These are phyloP conservation scores for Zaprionus ornatus DNA, from an alignment of 1,140 invertebrate species.

Conservation along the genomic window DNA sequence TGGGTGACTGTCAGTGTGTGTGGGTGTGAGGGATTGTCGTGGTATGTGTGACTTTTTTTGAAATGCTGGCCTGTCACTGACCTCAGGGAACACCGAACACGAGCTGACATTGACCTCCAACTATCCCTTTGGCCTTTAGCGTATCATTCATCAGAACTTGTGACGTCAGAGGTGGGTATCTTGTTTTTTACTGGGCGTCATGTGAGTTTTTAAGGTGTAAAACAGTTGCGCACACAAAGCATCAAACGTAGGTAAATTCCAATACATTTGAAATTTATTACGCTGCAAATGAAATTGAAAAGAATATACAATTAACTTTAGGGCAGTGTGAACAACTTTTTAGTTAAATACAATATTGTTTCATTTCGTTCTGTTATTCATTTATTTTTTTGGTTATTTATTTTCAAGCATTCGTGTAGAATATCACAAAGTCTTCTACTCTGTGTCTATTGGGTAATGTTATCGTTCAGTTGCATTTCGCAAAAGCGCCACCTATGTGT, in stretches of 20 bases:
- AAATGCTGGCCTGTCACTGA: constrained; percentile 28
- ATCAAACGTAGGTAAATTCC: not conserved
- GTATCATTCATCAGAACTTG: constrained; percentile 54
- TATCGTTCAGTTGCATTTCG: not conserved
- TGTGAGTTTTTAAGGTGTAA: constrained; percentile 22
- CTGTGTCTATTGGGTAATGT: not conserved
- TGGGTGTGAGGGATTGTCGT: not conserved
- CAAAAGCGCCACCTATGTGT: not conserved
- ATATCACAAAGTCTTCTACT: not conserved
- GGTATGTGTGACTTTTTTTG: not conserved
- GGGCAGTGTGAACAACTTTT: too few species aligned
- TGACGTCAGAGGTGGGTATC: constrained; percentile 48
- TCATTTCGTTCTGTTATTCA: too few species aligned
- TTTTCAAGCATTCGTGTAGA: too few species aligned
- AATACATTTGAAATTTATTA: not conserved
- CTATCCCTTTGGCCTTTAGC: not conserved
- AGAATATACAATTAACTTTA: not conserved
- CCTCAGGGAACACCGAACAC: constrained; percentile 23
- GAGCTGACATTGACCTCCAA: constrained; percentile 54
- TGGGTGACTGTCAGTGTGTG: constrained; percentile 7
- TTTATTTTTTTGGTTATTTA: too few species aligned
- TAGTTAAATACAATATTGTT: too few species aligned
- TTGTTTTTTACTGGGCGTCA: constrained; percentile 9
- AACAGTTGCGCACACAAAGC: constrained; percentile 16
- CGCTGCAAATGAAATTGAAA: not conserved